Base-by-base conservation (phyloP, 2,113 vertebrate species). In the Proterorhinus semilunaris region DNA sequence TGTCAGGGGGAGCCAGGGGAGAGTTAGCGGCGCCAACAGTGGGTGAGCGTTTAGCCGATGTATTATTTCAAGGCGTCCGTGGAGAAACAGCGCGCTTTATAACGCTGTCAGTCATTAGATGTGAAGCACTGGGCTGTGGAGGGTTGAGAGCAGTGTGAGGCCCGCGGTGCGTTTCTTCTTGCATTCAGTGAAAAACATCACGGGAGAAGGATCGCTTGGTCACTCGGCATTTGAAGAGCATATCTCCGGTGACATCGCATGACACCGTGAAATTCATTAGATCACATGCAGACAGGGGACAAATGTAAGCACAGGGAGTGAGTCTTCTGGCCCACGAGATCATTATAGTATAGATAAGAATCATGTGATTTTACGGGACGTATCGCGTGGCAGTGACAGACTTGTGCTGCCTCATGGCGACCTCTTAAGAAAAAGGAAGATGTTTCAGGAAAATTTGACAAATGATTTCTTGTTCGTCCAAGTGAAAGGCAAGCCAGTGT, bases 61-160 rank as follows among this genome's bases (percentile, higher is more conserved):
- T 62, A 64, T 82, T 67, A 65, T 82, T 64, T 69, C 21, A 66
- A 51, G 66, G 68, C 46, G 16, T 65, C 65, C 43, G 47, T 2
- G 0, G 68, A 83, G 77, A 51, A 86, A 65, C 63, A 58, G 17
- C n/a, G 10, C 74, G 49, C 53, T 68, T 80, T 73, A 68, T 51
- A 68, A 69, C 69, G 36, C 54, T 51, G 68, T 76, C 75, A 68
- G 65, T 81, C 75, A 69, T 74, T 86, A 78, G 49, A 61, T 50
- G 66, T 51, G 62, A 75, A 61, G 81, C 79, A 79, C 55, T 55
- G 68, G 75, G 71, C 69, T 68, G 59, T 12, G 13, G 67, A 53
- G 69, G 79, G 68, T 80, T 47, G 65, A 71, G 46, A 72, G 55
- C 71, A 72, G 48, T 68, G 21, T 52, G 54, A 48, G 5, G 46